Base-by-base conservation (phyloP, 2,888 invertebrate genomes). In the Antitype chi region DNA sequence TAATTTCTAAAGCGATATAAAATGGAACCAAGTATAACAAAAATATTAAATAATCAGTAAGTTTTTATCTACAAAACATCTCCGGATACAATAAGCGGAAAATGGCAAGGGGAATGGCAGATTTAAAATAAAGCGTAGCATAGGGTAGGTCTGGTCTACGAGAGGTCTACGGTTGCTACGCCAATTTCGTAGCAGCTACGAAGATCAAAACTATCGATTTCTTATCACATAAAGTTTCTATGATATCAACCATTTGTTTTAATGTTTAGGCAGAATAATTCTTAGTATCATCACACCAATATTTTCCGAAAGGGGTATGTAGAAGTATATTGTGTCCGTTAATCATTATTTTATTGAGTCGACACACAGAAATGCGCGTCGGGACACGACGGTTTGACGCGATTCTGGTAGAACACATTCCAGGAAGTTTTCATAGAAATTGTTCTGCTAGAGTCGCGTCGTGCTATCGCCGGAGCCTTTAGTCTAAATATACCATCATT, bases 101-200 rank as follows among this genome's bases (percentile, higher is more conserved):
- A 23, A 68, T n/a, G 15, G 0, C 3, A 38, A 69, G 4, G 53
- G 25, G 52, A 85, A 78, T 47, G n/a, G 69, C 32, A 9, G 17
- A 67, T 69, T 43, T 66, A 2, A 62, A 78, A 72, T 70, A 6
- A 67, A 43, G 57, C 84, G 84, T 83, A 84, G 83, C 83, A 53
- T 57, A 49, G 60, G 64, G 66, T 76, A 85, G 67, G 57, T 70
- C 57, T 11, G 53, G 32, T 81, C 88, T 88, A 88, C 88, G 89
- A 80, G 78, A 73, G 77, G 81, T 87, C 88, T 88, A 88, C 88
- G 88, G 38, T 70, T 81, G 70, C 88, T 88, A 88, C 88, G 89
- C 55, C 53, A 52, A n/a, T 68, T 60, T 79, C 78, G 86, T 89
- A 89, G 87, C 86, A 1, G 74, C 87, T 80, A 77, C 77, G 60